Evolutionary conservation across 1,140 invertebrate genomes (phyloP).

Genomic region (Streblospio benedicti): DNA sequence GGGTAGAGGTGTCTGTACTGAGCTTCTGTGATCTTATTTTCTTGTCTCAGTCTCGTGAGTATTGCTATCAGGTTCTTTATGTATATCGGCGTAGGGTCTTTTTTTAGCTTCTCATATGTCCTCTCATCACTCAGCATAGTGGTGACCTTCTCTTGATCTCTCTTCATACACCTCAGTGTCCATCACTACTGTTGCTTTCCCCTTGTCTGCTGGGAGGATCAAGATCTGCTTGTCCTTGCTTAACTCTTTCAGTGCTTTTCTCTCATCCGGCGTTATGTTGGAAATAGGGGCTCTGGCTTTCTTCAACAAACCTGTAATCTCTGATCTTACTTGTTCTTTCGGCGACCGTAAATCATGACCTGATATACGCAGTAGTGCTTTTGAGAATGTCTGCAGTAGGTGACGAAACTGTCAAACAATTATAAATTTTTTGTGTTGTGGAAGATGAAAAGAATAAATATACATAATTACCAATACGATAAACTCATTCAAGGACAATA

Average conservation of each 20-base stretch:
- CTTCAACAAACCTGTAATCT: not conserved
- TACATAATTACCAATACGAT: too few species aligned
- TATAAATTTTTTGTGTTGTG: too few species aligned
- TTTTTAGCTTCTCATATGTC: conserved; percentile 9
- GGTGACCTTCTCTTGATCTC: not conserved
- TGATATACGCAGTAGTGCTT: too few species aligned
- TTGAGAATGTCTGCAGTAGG: too few species aligned
- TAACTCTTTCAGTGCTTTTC: not conserved
- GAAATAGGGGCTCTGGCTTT: not conserved
- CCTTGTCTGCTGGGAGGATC: not conserved
- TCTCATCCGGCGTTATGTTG: not conserved
- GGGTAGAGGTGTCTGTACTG: conserved; percentile 2
- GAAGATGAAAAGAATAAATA: too few species aligned
- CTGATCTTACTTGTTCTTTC: not conserved
- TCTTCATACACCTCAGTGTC: not conserved
- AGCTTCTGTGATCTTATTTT: not conserved
- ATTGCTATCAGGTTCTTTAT: not conserved
- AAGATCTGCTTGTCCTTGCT: not conserved
- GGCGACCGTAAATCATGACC: too few species aligned
- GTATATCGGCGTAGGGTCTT: conserved; percentile 1
- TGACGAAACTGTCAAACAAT: too few species aligned
- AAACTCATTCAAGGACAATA: too few species aligned
- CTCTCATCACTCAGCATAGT: conserved; percentile 2
- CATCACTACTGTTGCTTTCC: not conserved
- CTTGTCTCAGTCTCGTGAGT: not conserved